Base-by-base conservation (phyloP, 1,140 invertebrate species). In the Arctopsyche grandis region DNA sequence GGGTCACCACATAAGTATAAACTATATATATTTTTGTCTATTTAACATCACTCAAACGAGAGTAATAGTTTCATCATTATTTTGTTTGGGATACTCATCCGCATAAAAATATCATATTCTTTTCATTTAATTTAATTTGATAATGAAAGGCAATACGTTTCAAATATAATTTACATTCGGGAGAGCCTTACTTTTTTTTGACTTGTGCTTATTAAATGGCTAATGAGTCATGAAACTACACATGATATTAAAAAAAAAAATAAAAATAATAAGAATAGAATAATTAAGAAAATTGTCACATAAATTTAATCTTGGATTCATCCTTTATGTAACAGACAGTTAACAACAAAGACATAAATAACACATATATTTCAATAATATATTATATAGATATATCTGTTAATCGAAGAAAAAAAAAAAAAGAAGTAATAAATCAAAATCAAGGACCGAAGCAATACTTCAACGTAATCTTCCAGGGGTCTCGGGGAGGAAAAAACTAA, bases 231-330 rank as follows among this genome's bases (percentile, higher is more conserved):
- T 76, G 81, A 80, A 80, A 75, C 69, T 80, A 80, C 76, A 75
- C 52, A 70, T 58, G 78, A 80, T 77, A 52, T 52, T 14, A 5
- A 52, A 52, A 14, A 52, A 14, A 52, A 5, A 52, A 5, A 46
- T 46, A 46, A 16, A 52, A 12, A 16, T 52, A 52, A 52, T 52
- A 52, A 14, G 16, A 79, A 43, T 75, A 82, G 78, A 56, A 75
- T 78, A 77, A 80, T 79, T 73, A 26, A 79, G 77, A 60, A 79
- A 77, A 79, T 73, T 70, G 79, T 82, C 81, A 82, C 75, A 82
- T 80, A 82, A 82, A 82, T 82, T 52, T 69, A 82, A 82, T 82
- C 81, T 82, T 77, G 81, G 81, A 82, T 82, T 82, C 81, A 82
- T 70, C 10, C 58, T 77, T 81, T 77, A 81, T 73, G 79, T 77